Base-by-base conservation (phyloP, 2,797 vertebrate genomes). In the Hipposideros larvatus region DNA sequence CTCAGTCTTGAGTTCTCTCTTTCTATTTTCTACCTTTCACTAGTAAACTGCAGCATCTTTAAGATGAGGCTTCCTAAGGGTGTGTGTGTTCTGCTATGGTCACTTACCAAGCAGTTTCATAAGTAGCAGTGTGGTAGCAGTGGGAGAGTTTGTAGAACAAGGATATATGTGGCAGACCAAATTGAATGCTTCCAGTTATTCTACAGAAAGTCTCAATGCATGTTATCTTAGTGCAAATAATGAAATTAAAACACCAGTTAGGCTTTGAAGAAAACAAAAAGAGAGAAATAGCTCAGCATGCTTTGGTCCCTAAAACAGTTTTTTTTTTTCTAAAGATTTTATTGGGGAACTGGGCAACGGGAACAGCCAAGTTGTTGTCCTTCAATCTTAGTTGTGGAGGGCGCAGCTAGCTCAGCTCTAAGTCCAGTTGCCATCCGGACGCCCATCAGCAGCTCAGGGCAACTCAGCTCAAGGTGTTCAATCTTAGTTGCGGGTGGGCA, bases 231-330 rank as follows among this genome's bases (percentile, higher is more conserved):
- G 57, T 68, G 63, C 61, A 94, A 77, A 91, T 84, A 94, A 92
- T 55, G 21, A 93, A 91, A 94, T 78, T 77, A 93, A 93, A 86
- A 74, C 34, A 93, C 71, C 48, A 87, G 13, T 88, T 89, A 90
- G 71, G 43, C 61, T 94, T 90, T 97, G 83, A 94, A 95, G 73
- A 74, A 90, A 88, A 57, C 41, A 65, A 75, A 43, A 95, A 70
- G 55, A 84, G 34, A 46, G 43, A 92, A 80, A 87, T 66, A 88
- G 10, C 53, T 90, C 34, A 93, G 28, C 22, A 87, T 77, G 22
- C 28, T 94, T 96, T 85, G 37, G 28, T 87, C 31, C 18, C 93
- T 96, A 89, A 94, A 96, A 82, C 66, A 91, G 28, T 93, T 92
- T 94, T 85, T 43, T 43, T 43, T 43, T 43, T 43, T 43, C 9